Conservation (phyloP, 2,113 vertebrate species). For the Tauraco erythrolophus region DNA sequence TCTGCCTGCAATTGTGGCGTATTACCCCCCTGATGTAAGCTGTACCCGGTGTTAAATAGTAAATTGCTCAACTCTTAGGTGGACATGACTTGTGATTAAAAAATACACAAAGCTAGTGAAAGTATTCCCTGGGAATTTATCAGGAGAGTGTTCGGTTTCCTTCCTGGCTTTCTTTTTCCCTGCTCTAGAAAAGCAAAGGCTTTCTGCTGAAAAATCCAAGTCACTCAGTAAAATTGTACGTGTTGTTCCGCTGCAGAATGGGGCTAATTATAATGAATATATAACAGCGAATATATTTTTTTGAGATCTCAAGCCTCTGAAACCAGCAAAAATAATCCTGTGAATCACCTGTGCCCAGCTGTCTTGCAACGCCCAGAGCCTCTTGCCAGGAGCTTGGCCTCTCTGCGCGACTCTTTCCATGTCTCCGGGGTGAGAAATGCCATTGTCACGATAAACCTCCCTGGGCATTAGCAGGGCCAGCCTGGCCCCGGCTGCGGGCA, state of each 20-base stretch:
- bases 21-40: neutral
- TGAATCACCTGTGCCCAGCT: neutral
- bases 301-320: neutral
- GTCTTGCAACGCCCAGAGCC: accelerated
- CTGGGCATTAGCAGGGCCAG: neutral
- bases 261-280: neutral
- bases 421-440: neutral
- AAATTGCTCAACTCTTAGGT: neutral
- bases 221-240: neutral
- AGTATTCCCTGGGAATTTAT: neutral
- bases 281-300: neutral
- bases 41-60: neutral
- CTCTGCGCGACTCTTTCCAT: accelerated
- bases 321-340: neutral
- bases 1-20: neutral
- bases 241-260: neutral
- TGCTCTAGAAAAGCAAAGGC: neutral
- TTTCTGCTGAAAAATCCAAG: neutral
- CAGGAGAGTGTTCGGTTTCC: neutral
- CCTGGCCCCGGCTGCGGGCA: accelerated
- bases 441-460: accelerated
- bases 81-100: neutral
- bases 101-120: neutral
- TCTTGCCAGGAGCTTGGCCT: neutral
- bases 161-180: neutral